Percentiles rank a stretch among this genome's conserved stretches.
Conservation (phyloP, 2,113 vertebrate species). For the Ochotona curzoniae region DNA sequence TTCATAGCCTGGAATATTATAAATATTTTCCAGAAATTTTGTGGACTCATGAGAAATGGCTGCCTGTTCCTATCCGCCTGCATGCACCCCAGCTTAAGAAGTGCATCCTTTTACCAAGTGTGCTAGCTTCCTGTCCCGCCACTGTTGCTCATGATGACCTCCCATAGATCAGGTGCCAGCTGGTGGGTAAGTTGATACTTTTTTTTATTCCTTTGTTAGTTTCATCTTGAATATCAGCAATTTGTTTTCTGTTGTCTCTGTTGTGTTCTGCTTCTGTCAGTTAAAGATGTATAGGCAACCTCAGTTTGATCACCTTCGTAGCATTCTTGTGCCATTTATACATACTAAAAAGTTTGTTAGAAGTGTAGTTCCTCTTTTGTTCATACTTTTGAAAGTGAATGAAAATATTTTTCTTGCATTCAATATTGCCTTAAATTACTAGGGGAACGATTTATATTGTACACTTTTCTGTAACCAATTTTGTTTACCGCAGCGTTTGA, state of each 20-base stretch:
- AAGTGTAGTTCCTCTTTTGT: conserved; percentile 19
- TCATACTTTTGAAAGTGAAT: background rate
- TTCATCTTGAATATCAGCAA: background rate
- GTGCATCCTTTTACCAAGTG: background rate
- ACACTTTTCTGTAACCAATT: background rate
- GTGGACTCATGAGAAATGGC: background rate
- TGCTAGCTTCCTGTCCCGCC: background rate
- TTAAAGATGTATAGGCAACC: background rate
- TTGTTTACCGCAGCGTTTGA: conserved; percentile 1
- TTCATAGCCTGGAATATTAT: background rate
- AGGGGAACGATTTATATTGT: background rate
- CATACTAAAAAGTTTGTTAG: background rate
- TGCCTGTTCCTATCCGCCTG: background rate
- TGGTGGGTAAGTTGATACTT: background rate
- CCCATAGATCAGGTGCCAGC: background rate
- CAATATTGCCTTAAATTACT: background rate
- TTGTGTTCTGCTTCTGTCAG: background rate
- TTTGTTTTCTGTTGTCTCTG: background rate
- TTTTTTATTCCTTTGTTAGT: background rate
- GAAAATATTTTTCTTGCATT: background rate
- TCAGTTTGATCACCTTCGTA: background rate
- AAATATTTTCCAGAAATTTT: background rate
- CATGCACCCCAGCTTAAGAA: background rate
- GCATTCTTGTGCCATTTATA: background rate
- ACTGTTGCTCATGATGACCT: background rate